phyloP scores from a whole-genome alignment of 2,888 invertebrate species.

The Idaea biselata region DNA sequence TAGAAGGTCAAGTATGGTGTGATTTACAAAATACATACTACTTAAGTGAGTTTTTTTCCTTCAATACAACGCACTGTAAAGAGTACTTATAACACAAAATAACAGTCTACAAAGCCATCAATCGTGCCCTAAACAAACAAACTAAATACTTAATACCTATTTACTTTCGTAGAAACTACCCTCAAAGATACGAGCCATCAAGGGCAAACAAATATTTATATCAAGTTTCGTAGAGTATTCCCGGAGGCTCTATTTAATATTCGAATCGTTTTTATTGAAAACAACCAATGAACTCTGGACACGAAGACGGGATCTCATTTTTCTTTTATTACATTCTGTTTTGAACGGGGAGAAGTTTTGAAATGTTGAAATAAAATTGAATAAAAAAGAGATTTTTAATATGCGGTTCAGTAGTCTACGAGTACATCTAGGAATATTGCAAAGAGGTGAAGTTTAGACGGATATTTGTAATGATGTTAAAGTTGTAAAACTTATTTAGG shows the following conservation, averaged over 20 bases:
- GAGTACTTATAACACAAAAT: background rate
- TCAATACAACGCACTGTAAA: background rate
- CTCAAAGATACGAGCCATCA: background rate
- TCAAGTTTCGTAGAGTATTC: background rate
- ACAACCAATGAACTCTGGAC: slow-evolving; percentile 20
- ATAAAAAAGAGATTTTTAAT: background rate
- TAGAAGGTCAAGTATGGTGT: background rate
- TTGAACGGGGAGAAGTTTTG: background rate
- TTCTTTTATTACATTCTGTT: slow-evolving; percentile 20
- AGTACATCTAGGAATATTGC: background rate
- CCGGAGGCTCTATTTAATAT: background rate
- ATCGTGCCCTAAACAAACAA: background rate
- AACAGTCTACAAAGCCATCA: background rate
- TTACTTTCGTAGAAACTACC: background rate
- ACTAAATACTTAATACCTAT: slow-evolving; percentile 1
- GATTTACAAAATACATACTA: background rate
- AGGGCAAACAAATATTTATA: slow-evolving; percentile 1
- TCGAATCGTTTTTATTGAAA: slow-evolving; percentile 19
- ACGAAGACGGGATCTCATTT: slow-evolving; percentile 19
- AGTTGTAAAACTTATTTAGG: no score
- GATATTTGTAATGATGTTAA: no score
- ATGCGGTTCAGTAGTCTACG: slow-evolving; percentile 4
- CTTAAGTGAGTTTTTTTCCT: background rate
- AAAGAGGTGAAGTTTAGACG: no score
- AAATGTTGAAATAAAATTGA: slow-evolving; percentile 8